A percentile compares a stretch with the other conserved stretches of the same genome.
These are phyloP conservation scores for Phthorimaea operculella DNA, from an alignment of 1,140 invertebrate species.

Conservation along the genomic window DNA sequence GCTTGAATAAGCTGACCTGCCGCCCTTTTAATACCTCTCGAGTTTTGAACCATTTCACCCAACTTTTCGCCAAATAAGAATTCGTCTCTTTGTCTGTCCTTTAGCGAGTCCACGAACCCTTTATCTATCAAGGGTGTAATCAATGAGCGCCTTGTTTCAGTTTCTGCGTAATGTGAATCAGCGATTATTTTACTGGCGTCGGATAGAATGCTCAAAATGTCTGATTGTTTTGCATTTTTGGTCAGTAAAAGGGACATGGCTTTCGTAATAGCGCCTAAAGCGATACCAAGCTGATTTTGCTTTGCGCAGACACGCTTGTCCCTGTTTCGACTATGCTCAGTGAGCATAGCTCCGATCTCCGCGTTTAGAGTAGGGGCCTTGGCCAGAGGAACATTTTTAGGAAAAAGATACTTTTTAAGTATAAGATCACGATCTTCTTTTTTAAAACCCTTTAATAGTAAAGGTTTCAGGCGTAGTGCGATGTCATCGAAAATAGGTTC, in stretches of 20 bases:
- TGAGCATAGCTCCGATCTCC: slow-evolving; percentile 9
- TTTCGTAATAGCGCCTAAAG: slow-evolving; percentile 6
- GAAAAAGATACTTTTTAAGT: slow-evolving; percentile 13
- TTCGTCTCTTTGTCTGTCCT: slow-evolving; percentile 13
- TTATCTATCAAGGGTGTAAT: slow-evolving; percentile 14
- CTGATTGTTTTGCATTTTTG: slow-evolving; percentile 4
- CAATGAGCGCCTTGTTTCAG: slow-evolving; percentile 9
- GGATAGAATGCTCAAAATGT: slow-evolving; percentile 8
- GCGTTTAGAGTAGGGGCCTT: slow-evolving; percentile 12
- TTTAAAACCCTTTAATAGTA: slow-evolving; percentile 10
- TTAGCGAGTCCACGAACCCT: slow-evolving; percentile 2
- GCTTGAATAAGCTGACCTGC: background rate
- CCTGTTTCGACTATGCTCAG: background rate
- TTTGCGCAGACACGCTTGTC: slow-evolving; percentile 11
- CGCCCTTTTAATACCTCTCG: slow-evolving; percentile 8
- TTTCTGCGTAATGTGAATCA: slow-evolving; percentile 11
- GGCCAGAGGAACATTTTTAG: slow-evolving; percentile 10
- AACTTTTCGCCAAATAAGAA: slow-evolving; percentile 12
- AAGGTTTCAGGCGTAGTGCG: background rate
- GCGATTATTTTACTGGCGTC: slow-evolving; percentile 11
- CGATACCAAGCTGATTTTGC: slow-evolving; percentile 12
- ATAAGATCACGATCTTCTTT: slow-evolving; percentile 12
- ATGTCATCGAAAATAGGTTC: background rate
- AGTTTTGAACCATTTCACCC: slow-evolving; percentile 10
- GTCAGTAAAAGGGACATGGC: slow-evolving; percentile 9